phyloP scores from a whole-genome alignment of 2,797 vertebrate genomes.

The Siniperca undulata region DNA sequence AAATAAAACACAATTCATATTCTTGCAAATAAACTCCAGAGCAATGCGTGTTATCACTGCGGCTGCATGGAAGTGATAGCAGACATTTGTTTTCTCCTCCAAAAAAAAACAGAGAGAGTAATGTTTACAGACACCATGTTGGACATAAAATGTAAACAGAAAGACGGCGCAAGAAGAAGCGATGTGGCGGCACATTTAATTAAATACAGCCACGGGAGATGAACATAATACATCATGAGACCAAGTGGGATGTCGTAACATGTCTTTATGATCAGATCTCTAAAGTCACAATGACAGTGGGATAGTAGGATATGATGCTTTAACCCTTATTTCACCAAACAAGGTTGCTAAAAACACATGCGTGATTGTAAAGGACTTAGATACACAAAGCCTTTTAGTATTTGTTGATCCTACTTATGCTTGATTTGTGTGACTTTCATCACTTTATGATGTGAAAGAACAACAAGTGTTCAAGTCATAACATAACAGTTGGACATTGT shows the following conservation, averaged over 20 bases:
- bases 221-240: conserved; percentile 19
- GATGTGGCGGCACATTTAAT: conserved; percentile 37
- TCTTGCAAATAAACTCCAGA: conserved; percentile 54
- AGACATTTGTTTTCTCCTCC: conserved; percentile 51
- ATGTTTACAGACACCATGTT: conserved; percentile 43
- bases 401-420: accelerated
- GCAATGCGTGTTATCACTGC: conserved; percentile 45
- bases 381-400: not conserved
- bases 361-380: not conserved
- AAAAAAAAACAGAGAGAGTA: conserved; percentile 22
- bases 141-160: conserved; percentile 42
- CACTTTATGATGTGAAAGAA: not conserved
- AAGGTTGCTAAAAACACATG: not conserved
- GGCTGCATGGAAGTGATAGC: conserved; percentile 57
- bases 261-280: conserved; percentile 31
- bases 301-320: not conserved
- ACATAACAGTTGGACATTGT: not conserved
- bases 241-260: not conserved
- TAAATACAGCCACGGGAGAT: conserved; percentile 48
- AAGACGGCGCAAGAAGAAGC: conserved; percentile 6
- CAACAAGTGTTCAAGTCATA: not conserved
- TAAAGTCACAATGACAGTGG: conserved; percentile 1
- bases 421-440: not conserved
- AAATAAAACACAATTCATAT: conserved; percentile 39
- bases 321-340: not conserved